Base-by-base conservation (phyloP, 2,797 vertebrate genomes). In the Hydrocynus forskahlii region DNA sequence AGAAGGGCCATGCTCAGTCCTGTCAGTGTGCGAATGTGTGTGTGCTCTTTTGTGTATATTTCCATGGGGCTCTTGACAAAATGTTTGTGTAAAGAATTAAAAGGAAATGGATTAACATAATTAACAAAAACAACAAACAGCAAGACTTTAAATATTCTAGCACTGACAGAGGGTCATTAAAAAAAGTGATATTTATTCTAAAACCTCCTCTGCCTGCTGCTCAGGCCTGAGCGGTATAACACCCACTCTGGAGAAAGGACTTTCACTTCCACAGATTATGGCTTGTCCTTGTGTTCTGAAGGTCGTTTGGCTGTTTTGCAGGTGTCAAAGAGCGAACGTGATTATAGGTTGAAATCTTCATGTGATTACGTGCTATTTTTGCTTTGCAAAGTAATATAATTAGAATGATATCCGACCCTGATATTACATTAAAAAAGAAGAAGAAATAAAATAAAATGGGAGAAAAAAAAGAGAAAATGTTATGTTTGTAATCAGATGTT, bases 1-100 rank as follows among this genome's bases (percentile, higher is more conserved):
- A 95, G 94, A 91, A 95, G 29, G 63, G 93, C 92, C 91, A 90
- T 93, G 93, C 93, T 87, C 89, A 94, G 94, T 82, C 77, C 91
- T 93, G 93, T 95, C 93, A 94, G 86, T 54, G 50, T 75, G 59
- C 60, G 40, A n/a, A 10, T 35, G n/a, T 64, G 14, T 29, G 55
- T 52, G 57, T 60, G 12, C 5, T 29, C 29, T 54, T 25, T 63
- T 57, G 50, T 45, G 35, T 25, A 14, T 45, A 16, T 45, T 25
- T 63, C 40, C 50, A 9, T 67, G 35, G 43, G 76, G 1, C 38
- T 69, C 74, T 10, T 35, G 38, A 60, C 40, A 43, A 43, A 70
- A 52, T 76, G 50, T 60, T 38, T 69, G 52, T 74, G 21, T 14
- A 60, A 10, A 38, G 19, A 81, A 38, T 48, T 25, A 64, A 64